phyloP scores from a whole-genome alignment of 1,140 invertebrate genomes.

The Piezodorus guildinii region DNA sequence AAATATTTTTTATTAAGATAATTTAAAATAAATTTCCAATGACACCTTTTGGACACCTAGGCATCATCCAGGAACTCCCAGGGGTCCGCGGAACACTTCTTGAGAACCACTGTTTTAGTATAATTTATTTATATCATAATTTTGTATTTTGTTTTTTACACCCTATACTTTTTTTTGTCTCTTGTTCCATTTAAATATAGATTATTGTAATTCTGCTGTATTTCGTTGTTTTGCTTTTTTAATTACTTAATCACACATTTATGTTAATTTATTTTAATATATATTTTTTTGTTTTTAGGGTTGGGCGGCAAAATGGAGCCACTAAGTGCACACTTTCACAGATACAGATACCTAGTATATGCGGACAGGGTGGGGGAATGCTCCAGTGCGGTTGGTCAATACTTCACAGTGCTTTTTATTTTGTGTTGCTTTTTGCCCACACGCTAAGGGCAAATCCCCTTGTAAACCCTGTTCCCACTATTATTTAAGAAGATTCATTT shows the following conservation, averaged over 20 bases:
- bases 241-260: no score
- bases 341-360: neutral
- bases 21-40: no score
- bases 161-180: no score
- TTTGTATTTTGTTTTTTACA: no score
- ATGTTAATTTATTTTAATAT: neutral
- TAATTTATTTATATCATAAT: no score
- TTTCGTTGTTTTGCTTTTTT: neutral
- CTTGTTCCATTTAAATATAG: no score
- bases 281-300: slow-evolving; percentile 21
- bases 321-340: slow-evolving; percentile 15
- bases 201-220: no score
- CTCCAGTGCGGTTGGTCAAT: slow-evolving; percentile 17
- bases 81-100: no score
- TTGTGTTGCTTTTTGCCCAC: slow-evolving; percentile 24
- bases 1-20: no score
- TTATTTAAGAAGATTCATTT: slow-evolving; percentile 11
- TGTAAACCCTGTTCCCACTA: slow-evolving; percentile 22
- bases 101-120: no score
- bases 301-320: slow-evolving; percentile 26
- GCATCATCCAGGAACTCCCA: no score
- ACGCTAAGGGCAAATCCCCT: slow-evolving; percentile 14
- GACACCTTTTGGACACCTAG: no score
- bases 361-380: neutral
- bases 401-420: slow-evolving; percentile 21